Conservation (phyloP, 2,113 vertebrate genomes). For the Podilymbus podiceps region DNA sequence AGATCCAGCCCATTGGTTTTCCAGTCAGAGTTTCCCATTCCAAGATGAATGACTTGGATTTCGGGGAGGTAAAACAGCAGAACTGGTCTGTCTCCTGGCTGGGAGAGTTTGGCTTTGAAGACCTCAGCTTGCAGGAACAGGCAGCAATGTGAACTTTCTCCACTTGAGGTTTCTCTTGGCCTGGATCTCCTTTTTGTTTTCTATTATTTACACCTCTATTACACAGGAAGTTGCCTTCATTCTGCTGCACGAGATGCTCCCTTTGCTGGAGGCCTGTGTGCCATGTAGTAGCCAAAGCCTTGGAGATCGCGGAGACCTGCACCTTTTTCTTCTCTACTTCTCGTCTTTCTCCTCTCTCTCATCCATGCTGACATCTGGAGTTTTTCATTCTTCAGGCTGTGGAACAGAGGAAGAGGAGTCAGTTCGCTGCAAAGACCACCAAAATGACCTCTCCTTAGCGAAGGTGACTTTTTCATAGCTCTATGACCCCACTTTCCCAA, state of each 20-base stretch:
- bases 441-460: not conserved
- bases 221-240: not conserved
- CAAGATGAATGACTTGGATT: not conserved
- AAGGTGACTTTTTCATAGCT: not conserved
- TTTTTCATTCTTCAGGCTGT: not conserved
- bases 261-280: not conserved
- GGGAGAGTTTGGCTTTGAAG: not conserved
- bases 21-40: not conserved
- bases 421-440: not conserved
- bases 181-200: not conserved
- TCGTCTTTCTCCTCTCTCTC: not conserved
- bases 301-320: not conserved
- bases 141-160: not conserved
- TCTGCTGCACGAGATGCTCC: not conserved
- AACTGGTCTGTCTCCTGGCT: not conserved
- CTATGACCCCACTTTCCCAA: not conserved
- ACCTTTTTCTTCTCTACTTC: not conserved
- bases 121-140: not conserved
- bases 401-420: not conserved
- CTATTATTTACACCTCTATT: not conserved
- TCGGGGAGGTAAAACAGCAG: not conserved
- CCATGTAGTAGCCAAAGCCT: not conserved
- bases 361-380: not conserved
- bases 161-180: not conserved
- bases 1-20: not conserved